A percentile compares a stretch with the other conserved stretches of the same genome.
phyloP scores from a whole-genome alignment of 2,797 vertebrate species.

The Nothura maculosa region DNA sequence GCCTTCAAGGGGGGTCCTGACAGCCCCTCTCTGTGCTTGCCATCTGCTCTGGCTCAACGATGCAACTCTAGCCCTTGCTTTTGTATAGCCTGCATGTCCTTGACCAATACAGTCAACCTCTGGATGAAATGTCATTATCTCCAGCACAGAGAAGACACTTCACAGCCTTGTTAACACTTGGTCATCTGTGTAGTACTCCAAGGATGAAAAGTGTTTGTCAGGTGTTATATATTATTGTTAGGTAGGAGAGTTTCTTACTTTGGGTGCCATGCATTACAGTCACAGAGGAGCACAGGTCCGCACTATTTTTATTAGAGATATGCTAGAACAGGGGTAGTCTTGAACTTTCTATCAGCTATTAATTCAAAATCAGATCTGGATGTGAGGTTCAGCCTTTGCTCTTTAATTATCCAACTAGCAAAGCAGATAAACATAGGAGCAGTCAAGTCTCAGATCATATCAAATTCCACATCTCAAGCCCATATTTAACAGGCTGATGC shows the following conservation, averaged over 20 bases:
- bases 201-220: constrained; percentile 17
- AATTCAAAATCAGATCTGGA: constrained; percentile 50
- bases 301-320: not conserved
- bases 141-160: not conserved
- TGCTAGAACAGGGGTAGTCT: not conserved
- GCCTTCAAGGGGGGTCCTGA: not conserved
- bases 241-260: constrained; percentile 29
- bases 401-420: constrained; percentile 41
- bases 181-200: not conserved
- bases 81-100: not conserved
- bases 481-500: constrained; percentile 53
- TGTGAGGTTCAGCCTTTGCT: constrained; percentile 31
- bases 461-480: constrained; percentile 40
- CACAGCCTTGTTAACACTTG: not conserved
- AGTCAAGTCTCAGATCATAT: constrained; percentile 49
- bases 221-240: constrained; percentile 30
- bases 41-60: not conserved
- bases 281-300: not conserved
- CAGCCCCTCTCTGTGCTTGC: not conserved
- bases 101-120: not conserved
- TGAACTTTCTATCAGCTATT: constrained; percentile 11
- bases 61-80: not conserved
- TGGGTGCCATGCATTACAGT: not conserved
- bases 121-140: not conserved
- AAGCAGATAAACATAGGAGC: constrained; percentile 36